Evolutionary conservation across 2,113 vertebrate genomes (phyloP), one percentile per base, ranked within the genome.

Genomic region (Pelecanus crispus): DNA sequence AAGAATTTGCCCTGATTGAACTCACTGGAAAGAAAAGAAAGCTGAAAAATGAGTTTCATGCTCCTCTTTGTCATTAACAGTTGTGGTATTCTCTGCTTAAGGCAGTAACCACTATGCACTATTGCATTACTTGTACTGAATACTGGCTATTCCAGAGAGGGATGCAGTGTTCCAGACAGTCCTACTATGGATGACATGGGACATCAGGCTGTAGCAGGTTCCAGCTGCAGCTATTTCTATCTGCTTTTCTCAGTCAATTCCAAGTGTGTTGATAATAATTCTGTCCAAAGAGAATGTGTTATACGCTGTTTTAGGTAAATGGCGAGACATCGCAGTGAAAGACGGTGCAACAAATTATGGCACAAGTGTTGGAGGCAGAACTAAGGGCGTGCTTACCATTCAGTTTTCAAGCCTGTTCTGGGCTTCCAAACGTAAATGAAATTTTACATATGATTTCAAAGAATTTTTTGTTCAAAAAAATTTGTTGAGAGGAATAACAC

Each of bases 1-100:
- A 85, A 87, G 86, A 92, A 87, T 94, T 92, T 94, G 83, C 53
- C 94, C 50, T 66, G 52, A 84, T 52, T 92, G 95, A 91, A 91
- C 59, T 94, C 18, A 5, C 40, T 96, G 75, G 91, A 92, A 79
- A 81, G 65, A 77, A 89, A 70, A 61, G 67, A 65, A 79, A 89
- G 86, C 73, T 90, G 77, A 85, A 79, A 91, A 87, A 52, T 68
- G 52, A 72, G 44, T 89, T 92, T 72, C 53, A 38, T 56, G 65
- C 52, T 91, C 22, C 16, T 89, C 65, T 86, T 71, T 89, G 81
- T 86, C 68, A 31, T 32, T 67, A 91, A 11, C 56, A 52, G 47
- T 65, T 70, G 21, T 71, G 56, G 36, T 66, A 5, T 40, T 59
- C 78, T 65, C 26, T 81, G 72, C 56, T 86, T 28, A 52, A 6